Percentiles rank a stretch among this genome's conserved stretches.
Evolutionary conservation across 2,888 invertebrate genomes (phyloP).

Genomic region (Electrophaes corylata): DNA sequence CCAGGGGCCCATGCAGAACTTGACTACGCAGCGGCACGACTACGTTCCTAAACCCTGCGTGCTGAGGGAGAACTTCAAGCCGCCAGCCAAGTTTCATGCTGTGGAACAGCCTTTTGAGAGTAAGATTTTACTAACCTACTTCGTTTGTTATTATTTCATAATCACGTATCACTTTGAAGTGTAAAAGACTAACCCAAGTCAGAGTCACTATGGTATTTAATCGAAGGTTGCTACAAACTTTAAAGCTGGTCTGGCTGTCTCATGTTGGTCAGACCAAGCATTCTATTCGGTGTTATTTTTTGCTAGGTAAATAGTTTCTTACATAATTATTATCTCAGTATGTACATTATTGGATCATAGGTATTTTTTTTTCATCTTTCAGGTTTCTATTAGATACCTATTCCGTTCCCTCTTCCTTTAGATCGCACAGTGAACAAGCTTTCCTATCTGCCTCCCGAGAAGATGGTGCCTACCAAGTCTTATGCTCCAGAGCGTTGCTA

Average conservation of each 20-base stretch:
- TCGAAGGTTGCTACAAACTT: no score
- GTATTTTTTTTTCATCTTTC: not conserved
- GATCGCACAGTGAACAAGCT: slow-evolving; percentile 86
- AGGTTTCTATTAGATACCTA: slow-evolving; percentile 1
- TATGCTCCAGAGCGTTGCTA: slow-evolving; percentile 79
- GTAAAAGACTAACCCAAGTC: no score
- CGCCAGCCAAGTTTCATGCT: slow-evolving; percentile 64
- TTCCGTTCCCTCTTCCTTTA: slow-evolving; percentile 40
- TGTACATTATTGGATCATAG: not conserved
- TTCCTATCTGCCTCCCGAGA: slow-evolving; percentile 85
- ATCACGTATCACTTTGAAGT: no score
- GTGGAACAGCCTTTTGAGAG: slow-evolving; percentile 77
- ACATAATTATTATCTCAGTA: not conserved
- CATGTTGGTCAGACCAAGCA: not conserved
- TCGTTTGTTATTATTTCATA: no score
- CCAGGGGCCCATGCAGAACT: slow-evolving; percentile 88
- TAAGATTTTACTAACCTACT: no score
- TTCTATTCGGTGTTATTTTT: no score
- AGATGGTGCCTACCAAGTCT: slow-evolving; percentile 63
- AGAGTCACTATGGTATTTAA: no score
- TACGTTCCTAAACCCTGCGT: slow-evolving; percentile 87
- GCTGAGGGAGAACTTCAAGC: slow-evolving; percentile 69
- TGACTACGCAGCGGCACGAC: slow-evolving; percentile 90
- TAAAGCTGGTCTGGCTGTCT: not conserved
- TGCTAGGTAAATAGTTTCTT: no score